A percentile compares a stretch with the other conserved stretches of the same genome.
Conservation (phyloP, 1,140 invertebrate genomes). For the Whitmania pigra region DNA sequence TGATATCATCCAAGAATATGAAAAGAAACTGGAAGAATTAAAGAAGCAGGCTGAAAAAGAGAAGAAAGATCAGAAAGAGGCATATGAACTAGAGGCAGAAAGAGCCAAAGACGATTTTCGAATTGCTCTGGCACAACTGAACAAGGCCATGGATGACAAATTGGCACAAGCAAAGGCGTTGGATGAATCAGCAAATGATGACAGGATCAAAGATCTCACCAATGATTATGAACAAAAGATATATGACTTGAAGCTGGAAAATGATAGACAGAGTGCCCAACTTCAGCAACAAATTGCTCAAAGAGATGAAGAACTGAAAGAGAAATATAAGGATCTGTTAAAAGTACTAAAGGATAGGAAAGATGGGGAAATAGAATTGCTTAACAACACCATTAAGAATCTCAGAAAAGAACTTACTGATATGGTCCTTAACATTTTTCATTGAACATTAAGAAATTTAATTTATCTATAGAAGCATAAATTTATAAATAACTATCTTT, state of each 20-base stretch:
- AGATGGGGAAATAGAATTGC: background rate
- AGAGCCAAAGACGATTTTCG: background rate
- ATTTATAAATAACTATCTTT: too few relatives aligned
- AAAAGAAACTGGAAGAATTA: background rate
- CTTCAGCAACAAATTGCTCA: background rate
- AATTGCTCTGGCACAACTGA: background rate
- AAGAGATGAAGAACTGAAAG: conserved; percentile 10
- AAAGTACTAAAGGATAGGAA: too few relatives aligned
- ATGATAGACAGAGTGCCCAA: background rate
- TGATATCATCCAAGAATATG: background rate
- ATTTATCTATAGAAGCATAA: too few relatives aligned
- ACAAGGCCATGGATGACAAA: conserved; percentile 1
- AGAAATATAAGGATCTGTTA: background rate
- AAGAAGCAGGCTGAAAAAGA: background rate
- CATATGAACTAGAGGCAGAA: background rate
- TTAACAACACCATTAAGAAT: background rate
- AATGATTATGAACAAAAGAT: conserved; percentile 10
- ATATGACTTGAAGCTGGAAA: background rate
- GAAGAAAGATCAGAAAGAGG: background rate
- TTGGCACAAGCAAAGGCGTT: background rate
- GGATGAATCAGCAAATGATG: background rate
- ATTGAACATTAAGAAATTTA: background rate
- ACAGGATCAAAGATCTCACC: background rate
- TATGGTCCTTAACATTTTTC: background rate
- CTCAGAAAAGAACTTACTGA: background rate